These are phyloP conservation scores for Pediacus dermestoides DNA, from an alignment of 2,888 invertebrate species.

Conservation along the genomic window DNA sequence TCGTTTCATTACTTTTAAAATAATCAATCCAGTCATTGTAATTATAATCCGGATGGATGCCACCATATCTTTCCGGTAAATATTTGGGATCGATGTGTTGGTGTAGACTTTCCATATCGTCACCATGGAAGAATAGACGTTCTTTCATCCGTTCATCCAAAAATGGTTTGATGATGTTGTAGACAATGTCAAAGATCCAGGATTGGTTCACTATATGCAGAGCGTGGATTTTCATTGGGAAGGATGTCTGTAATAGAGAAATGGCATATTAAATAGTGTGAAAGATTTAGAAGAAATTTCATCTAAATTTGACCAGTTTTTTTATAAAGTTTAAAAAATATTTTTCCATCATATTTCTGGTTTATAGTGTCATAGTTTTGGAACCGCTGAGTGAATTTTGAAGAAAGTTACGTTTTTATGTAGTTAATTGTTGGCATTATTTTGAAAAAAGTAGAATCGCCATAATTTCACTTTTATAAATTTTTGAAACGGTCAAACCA, in stretches of 20 bases:
- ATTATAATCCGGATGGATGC: constrained; percentile 65
- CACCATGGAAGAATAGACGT: constrained; percentile 65
- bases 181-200: constrained; percentile 77
- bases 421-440: too few relatives aligned
- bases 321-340: too few relatives aligned
- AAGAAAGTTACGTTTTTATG: too few relatives aligned
- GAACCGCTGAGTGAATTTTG: too few relatives aligned
- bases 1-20: constrained; percentile 54
- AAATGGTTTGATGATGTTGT: constrained; percentile 74
- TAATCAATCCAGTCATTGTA: constrained; percentile 72
- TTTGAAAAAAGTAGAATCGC: too few relatives aligned
- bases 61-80: constrained; percentile 63
- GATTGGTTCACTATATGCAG: constrained; percentile 78
- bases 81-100: constrained; percentile 67
- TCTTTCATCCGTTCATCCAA: constrained; percentile 66
- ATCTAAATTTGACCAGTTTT: too few relatives aligned
- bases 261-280: background rate
- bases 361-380: too few relatives aligned
- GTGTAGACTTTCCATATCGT: constrained; percentile 68
- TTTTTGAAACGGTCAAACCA: too few relatives aligned
- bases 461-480: too few relatives aligned
- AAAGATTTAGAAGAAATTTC: too few relatives aligned
- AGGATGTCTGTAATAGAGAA: constrained; percentile 58
- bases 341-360: too few relatives aligned
- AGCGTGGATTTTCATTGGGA: constrained; percentile 69